These are phyloP conservation scores for Amazona guildingii DNA, from an alignment of 2,113 vertebrate species.

Conservation along the genomic window DNA sequence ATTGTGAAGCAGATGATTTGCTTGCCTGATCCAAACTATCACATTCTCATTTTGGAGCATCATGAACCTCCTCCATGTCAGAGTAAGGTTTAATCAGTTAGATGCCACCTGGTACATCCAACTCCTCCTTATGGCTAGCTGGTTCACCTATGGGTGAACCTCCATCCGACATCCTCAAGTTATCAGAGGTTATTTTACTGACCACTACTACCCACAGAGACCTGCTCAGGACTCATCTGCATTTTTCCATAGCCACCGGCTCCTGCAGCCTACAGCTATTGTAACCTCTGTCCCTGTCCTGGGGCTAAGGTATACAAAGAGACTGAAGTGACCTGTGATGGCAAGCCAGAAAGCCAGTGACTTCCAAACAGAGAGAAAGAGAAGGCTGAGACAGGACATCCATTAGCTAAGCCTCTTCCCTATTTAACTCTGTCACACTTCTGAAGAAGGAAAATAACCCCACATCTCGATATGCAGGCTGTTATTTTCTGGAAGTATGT, in stretches of 20 bases:
- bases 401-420: neutral
- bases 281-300: neutral
- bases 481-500: neutral
- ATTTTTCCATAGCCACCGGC: neutral
- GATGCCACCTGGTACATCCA: neutral
- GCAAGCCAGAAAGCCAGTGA: neutral
- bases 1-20: neutral
- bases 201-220: neutral
- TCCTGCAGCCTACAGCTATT: neutral
- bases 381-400: accelerated
- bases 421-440: neutral
- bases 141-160: neutral
- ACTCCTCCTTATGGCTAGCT: neutral
- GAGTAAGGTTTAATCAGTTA: neutral
- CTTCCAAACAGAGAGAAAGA: neutral
- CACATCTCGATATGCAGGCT: neutral
- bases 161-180: neutral
- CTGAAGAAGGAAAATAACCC: neutral
- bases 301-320: neutral
- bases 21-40: neutral
- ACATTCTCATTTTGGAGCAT: neutral
- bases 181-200: neutral
- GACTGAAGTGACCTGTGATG: neutral
- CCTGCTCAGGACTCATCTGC: neutral
- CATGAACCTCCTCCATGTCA: neutral